phyloP scores from a whole-genome alignment of 1,140 invertebrate genomes.

The Drosophila repletoides region DNA sequence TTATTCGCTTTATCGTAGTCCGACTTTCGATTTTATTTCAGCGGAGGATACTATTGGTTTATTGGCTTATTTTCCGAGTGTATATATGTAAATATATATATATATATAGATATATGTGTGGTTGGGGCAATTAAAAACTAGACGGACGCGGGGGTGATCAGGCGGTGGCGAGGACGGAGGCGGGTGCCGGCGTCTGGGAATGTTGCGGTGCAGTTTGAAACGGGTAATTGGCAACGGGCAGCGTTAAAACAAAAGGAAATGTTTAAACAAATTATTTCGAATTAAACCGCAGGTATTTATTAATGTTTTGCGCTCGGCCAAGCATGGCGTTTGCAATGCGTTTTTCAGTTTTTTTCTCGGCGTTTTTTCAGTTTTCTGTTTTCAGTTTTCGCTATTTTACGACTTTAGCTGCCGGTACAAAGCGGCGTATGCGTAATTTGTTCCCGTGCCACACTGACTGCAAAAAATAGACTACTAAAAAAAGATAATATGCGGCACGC shows the following conservation, averaged over 20 bases:
- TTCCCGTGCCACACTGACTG: slow-evolving; percentile 75
- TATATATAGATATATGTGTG: slow-evolving; percentile 3
- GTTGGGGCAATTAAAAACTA: slow-evolving; percentile 21
- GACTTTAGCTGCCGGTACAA: slow-evolving; percentile 39
- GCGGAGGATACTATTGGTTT: too few species aligned
- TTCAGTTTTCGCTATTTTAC: slow-evolving; percentile 29
- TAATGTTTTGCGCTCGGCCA: slow-evolving; percentile 77
- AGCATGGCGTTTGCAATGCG: slow-evolving; percentile 54
- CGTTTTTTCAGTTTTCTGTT: slow-evolving; percentile 23
- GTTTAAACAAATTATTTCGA: slow-evolving; percentile 80
- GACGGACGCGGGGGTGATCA: not conserved
- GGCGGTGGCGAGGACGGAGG: not conserved
- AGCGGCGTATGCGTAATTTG: slow-evolving; percentile 74
- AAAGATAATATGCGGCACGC: too few species aligned
- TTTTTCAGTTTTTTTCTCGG: slow-evolving; percentile 32
- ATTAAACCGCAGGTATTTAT: slow-evolving; percentile 80
- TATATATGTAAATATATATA: not conserved
- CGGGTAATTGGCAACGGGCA: slow-evolving; percentile 32
- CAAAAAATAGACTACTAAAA: too few species aligned
- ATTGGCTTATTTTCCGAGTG: too few species aligned
- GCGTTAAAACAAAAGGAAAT: slow-evolving; percentile 76
- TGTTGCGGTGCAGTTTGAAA: slow-evolving; percentile 38
- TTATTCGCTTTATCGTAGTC: too few species aligned
- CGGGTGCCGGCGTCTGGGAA: slow-evolving; percentile 52
- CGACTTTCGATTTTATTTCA: too few species aligned